Evolutionary conservation across 2,113 vertebrate species (phyloP).

Genomic region (Cettia cetti): DNA sequence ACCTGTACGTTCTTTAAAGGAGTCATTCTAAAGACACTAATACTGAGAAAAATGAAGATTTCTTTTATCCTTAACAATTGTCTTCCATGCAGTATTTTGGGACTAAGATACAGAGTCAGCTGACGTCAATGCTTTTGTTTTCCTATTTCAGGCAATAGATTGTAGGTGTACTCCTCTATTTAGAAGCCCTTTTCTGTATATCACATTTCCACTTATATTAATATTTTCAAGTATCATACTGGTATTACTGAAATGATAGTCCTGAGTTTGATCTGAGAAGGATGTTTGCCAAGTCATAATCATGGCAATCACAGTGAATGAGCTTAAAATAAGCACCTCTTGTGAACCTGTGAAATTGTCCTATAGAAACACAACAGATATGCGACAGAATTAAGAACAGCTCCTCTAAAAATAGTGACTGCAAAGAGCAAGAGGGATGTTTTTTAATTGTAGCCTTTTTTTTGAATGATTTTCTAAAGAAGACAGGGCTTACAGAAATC

Average conservation of each 20-base stretch:
- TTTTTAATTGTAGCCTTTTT: background rate
- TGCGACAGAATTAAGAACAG: background rate
- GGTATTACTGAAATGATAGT: background rate
- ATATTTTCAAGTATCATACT: background rate
- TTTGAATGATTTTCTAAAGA: background rate
- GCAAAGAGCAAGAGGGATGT: background rate
- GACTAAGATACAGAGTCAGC: background rate
- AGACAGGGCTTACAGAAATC: background rate
- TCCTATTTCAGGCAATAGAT: background rate
- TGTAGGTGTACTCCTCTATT: background rate
- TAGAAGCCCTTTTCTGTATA: background rate
- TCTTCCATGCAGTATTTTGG: background rate
- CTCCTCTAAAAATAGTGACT: background rate
- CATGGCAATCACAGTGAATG: background rate
- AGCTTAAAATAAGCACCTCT: background rate
- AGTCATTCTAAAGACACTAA: background rate
- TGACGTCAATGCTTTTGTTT: rapidly evolving
- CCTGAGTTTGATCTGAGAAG: background rate
- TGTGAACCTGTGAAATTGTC: background rate
- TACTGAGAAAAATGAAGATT: background rate
- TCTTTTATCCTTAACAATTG: background rate
- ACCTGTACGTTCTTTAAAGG: background rate
- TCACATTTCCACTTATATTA: background rate
- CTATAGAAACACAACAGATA: background rate
- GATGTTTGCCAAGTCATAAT: background rate